Evolutionary conservation across 2,888 invertebrate genomes (phyloP).

Genomic region (Cremastobaeus sp.): DNA sequence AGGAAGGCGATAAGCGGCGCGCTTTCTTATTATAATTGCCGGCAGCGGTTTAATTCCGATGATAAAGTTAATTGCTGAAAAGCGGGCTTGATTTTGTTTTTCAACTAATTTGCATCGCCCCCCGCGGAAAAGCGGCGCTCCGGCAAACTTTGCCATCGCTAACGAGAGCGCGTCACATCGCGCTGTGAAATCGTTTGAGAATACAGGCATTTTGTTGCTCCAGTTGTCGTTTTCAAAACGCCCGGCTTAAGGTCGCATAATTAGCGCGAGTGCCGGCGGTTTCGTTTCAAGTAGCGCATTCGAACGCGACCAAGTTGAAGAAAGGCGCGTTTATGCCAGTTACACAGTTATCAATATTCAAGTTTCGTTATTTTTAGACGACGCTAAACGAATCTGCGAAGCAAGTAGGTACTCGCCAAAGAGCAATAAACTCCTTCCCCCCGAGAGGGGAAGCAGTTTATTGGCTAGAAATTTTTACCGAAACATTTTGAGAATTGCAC

Average conservation of each 20-base stretch:
- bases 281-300: too few relatives aligned
- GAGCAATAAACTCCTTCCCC: too few relatives aligned
- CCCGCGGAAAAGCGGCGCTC: slow-evolving; percentile 2
- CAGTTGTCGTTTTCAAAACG: slow-evolving; percentile 40
- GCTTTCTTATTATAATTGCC: slow-evolving; percentile 24
- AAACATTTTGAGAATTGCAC: too few relatives aligned
- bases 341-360: too few relatives aligned
- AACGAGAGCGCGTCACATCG: slow-evolving; percentile 38
- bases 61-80: slow-evolving; percentile 17
- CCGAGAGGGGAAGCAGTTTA: too few relatives aligned
- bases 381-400: too few relatives aligned
- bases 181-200: slow-evolving; percentile 36
- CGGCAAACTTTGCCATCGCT: slow-evolving; percentile 29
- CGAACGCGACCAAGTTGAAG: too few relatives aligned
- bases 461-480: too few relatives aligned
- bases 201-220: slow-evolving; percentile 43
- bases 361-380: too few relatives aligned
- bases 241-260: slow-evolving; percentile 21
- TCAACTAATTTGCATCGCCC: slow-evolving; percentile 38
- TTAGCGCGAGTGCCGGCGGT: slow-evolving; percentile 5
- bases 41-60: slow-evolving; percentile 20
- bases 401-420: too few relatives aligned
- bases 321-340: too few relatives aligned
- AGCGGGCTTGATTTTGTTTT: slow-evolving; percentile 28
- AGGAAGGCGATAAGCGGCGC: background rate